phyloP scores from a whole-genome alignment of 2,113 vertebrate genomes.

The Campylomormyrus tamandua region DNA sequence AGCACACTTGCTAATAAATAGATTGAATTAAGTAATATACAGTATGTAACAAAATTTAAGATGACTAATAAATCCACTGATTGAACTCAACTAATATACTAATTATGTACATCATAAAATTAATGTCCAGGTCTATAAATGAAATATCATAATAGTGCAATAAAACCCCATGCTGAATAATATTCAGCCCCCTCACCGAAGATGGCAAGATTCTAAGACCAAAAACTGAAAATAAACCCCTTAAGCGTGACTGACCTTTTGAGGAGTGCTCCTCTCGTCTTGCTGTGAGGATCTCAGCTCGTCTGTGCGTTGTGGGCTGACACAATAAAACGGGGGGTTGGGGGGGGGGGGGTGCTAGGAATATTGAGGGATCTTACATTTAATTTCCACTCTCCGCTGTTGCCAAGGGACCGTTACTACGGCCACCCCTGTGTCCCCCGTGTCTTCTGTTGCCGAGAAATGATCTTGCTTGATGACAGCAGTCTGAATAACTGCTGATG shows the following conservation, averaged over 20 bases:
- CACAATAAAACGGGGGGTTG: background rate
- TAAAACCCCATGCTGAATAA: background rate
- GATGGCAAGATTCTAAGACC: background rate
- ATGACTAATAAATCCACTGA: background rate
- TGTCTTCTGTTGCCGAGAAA: background rate
- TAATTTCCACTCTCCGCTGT: constrained; percentile 17
- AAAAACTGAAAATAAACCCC: background rate
- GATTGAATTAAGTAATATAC: background rate
- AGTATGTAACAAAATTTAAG: background rate
- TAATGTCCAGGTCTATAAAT: background rate
- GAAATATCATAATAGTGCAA: background rate
- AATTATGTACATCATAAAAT: background rate
- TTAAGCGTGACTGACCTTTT: background rate
- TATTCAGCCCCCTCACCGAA: background rate
- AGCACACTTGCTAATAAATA: background rate
- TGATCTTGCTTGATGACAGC: background rate
- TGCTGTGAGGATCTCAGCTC: background rate
- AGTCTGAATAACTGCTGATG: background rate
- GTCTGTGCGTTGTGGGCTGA: background rate
- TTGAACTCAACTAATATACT: background rate
- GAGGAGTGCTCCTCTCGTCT: background rate
- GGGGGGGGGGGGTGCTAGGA: too few relatives aligned
- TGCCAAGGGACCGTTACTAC: constrained; percentile 26
- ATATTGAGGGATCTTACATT: background rate
- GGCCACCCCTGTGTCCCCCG: background rate